Conservation (phyloP, 2,888 invertebrate genomes). For the Drosophila flavopinicola region DNA sequence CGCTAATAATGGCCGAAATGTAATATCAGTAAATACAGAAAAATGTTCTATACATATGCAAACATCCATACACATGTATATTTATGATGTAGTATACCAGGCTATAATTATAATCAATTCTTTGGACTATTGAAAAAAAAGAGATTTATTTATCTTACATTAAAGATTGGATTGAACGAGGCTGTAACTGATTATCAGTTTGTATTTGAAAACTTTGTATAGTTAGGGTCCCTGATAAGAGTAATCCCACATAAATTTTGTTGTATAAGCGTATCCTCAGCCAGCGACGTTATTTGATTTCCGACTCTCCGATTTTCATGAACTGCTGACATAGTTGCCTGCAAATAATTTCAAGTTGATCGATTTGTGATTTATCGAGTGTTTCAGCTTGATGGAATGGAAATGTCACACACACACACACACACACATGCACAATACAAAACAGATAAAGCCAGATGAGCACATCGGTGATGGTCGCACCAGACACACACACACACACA, state of each 20-base stretch:
- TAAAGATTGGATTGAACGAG: too few species aligned
- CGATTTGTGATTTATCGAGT: slow-evolving; percentile 74
- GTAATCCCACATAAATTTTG: not conserved
- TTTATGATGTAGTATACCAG: too few species aligned
- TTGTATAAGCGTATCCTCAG: not conserved
- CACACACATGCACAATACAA: not conserved
- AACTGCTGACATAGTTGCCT: slow-evolving; percentile 20
- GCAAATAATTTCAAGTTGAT: slow-evolving; percentile 57
- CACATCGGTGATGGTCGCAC: slow-evolving; percentile 2
- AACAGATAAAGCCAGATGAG: slow-evolving; percentile 7
- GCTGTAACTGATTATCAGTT: too few species aligned
- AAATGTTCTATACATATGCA: too few species aligned
- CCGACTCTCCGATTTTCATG: not conserved
- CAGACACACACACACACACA: slow-evolving; percentile 5
- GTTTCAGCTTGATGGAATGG: slow-evolving; percentile 68
- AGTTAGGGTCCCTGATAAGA: too few species aligned
- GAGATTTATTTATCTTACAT: too few species aligned
- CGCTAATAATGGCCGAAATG: slow-evolving; percentile 11
- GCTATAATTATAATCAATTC: too few species aligned
- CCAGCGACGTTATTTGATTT: not conserved
- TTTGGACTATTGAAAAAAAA: too few species aligned
- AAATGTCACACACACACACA: slow-evolving; percentile 48
- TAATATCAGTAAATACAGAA: not conserved
- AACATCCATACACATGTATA: too few species aligned
- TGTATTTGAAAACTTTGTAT: too few species aligned